phyloP scores from a whole-genome alignment of 2,888 invertebrate genomes.

The Sminthurides aquaticus region DNA sequence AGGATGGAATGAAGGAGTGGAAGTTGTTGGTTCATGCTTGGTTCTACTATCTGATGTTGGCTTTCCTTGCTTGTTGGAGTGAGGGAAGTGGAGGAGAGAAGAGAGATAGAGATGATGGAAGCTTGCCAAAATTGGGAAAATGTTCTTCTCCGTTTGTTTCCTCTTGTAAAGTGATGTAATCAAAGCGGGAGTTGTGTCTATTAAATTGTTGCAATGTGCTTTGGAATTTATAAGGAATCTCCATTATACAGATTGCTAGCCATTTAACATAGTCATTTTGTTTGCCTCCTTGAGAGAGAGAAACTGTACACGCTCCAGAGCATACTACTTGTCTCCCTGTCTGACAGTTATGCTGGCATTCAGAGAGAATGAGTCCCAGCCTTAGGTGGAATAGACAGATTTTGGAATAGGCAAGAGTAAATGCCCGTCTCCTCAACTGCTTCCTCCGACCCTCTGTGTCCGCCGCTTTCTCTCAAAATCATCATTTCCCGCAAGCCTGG shows the following conservation, averaged over 20 bases:
- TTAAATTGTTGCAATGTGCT: background rate
- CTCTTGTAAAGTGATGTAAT: slow-evolving; percentile 1
- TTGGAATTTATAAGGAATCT: background rate
- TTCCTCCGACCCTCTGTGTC: too few species aligned
- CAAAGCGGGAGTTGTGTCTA: slow-evolving; percentile 2
- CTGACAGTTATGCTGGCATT: too few species aligned
- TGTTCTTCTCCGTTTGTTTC: background rate
- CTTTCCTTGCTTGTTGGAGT: background rate
- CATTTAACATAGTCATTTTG: background rate
- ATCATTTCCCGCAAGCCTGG: too few species aligned
- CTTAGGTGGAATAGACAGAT: too few species aligned
- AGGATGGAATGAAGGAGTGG: background rate
- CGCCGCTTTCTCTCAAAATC: too few species aligned
- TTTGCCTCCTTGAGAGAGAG: too few species aligned
- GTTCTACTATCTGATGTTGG: background rate
- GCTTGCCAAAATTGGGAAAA: background rate
- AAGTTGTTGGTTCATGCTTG: background rate
- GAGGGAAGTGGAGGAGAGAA: background rate
- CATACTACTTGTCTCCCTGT: too few species aligned
- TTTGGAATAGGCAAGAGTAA: too few species aligned
- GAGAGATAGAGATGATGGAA: slow-evolving; percentile 6
- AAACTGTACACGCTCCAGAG: too few species aligned
- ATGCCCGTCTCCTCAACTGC: too few species aligned
- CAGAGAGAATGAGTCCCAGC: too few species aligned
- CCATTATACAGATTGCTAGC: background rate